Base-by-base conservation (phyloP, 2,797 vertebrate species). In the Naso thynnoides region DNA sequence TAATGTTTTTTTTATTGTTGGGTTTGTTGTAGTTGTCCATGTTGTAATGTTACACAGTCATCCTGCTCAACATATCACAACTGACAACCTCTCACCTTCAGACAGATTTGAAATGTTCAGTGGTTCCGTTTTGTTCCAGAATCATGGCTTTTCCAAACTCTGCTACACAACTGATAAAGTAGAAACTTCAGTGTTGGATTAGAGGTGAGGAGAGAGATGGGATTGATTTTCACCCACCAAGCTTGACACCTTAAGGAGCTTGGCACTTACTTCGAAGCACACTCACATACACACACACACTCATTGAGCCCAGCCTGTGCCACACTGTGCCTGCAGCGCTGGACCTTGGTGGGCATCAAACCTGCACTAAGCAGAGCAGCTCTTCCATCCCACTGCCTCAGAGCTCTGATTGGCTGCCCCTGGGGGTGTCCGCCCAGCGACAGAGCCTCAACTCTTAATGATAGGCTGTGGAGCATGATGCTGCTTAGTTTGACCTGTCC, bases 181-280 rank as follows among this genome's bases (percentile, higher is more conserved):
- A 70, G 60, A 84, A 88, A 84, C 63, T 90, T 88, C 58, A 66
- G 61, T 48, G 56, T 44, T 76, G 89, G 88, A 89, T 90, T 88
- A 86, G 63, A 82, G 66, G 64, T 77, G 67, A 84, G 69, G 41
- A 55, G 59, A 82, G 75, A 78, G 80, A 83, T 83, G 66, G 53
- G 48, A 91, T 89, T 85, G 88, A 91, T 92, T 91, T 90, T 88
- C 55, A 84, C 75, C 87, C 72, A 64, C 79, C 87, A 91, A 85
- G 83, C 89, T 73, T 88, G 83, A 89, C 89, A 90, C 80, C 87
- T 89, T 86, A 79, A 88, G 84, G 76, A 88, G 85, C 82, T 92
- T 85, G 86, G 62, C 47, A 27, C 59, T 67, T 73, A 82, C 75
- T 61, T 44, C 0, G 21, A 58, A 57, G 47, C 71, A 45, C 76